phyloP scores from a whole-genome alignment of 2,888 invertebrate species.

The Pseudoips prasinana region DNA sequence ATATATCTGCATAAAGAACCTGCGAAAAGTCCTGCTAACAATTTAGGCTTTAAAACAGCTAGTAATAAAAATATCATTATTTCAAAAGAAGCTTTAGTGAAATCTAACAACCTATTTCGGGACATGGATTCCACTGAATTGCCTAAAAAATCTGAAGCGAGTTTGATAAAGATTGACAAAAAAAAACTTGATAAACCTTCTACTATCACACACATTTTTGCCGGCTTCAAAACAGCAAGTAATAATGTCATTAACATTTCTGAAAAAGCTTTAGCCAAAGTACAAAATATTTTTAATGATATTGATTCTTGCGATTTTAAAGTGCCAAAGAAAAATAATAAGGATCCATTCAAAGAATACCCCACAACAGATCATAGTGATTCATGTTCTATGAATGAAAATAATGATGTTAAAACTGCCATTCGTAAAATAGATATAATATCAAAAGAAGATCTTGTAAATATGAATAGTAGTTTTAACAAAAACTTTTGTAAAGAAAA shows the following conservation, averaged over 20 bases:
- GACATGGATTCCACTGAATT: slow-evolving; percentile 20
- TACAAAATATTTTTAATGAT: slow-evolving; percentile 39
- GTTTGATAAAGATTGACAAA: slow-evolving; percentile 1
- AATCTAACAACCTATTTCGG: slow-evolving; percentile 44
- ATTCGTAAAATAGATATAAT: too few relatives aligned
- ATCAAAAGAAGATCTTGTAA: too few relatives aligned
- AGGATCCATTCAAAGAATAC: neutral
- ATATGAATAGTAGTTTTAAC: too few relatives aligned
- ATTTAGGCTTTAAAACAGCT: slow-evolving; percentile 45
- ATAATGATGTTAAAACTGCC: too few relatives aligned
- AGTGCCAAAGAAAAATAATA: neutral
- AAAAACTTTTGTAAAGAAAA: too few relatives aligned
- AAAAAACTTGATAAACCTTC: neutral
- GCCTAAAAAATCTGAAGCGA: slow-evolving; percentile 4
- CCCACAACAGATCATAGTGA: neutral
- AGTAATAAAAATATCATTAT: slow-evolving; percentile 55
- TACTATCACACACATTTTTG: neutral
- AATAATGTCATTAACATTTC: slow-evolving; percentile 41
- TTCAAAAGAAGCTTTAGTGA: slow-evolving; percentile 44
- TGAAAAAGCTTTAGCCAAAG: slow-evolving; percentile 42
- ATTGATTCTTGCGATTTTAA: slow-evolving; percentile 12
- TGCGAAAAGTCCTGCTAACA: neutral
- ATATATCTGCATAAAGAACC: too few relatives aligned
- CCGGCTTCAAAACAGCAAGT: slow-evolving; percentile 48
- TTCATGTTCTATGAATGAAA: neutral